Base-by-base conservation (phyloP, 1,140 invertebrate species). In the Calephelis nemesis region DNA sequence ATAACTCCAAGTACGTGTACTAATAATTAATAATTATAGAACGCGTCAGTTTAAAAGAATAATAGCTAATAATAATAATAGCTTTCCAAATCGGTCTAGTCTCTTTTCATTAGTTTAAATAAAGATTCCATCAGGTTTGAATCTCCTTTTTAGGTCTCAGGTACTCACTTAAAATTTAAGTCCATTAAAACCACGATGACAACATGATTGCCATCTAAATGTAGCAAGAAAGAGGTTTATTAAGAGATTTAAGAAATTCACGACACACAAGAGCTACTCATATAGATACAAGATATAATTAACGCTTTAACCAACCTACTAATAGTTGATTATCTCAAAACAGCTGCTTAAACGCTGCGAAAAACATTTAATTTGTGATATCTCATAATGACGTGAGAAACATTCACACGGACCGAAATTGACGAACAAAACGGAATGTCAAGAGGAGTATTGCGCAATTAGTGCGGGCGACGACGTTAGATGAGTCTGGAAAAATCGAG, bases 401-500 rank as follows among this genome's bases (percentile, higher is more conserved):
- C 30, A 64, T 87, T 89, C 87, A 65, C 88, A 90, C 86, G 81
- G 69, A 70, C 72, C 65, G 69, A 70, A 75, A 82, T 83, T 79
- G 77, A 78, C 76, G 79, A 77, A 87, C 84, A 90, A 85, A 85
- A 84, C 77, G 81, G 81, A 91, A 91, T 91, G 88, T 88, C 88
- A 91, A 85, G 86, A 88, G 84, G 79, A 77, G 81, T 73, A 71
- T 89, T 88, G 84, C 71, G 85, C 82, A 89, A 89, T 58, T 45
- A 45, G 42, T 7, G 42, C 42, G 8, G 67, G 65, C 76, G 64
- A 1, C 13, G 19, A 7, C 3, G 9, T 5, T 63, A 5, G 13
- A 7, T 12, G 4, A 8, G 12, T 15, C n/a, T n/a, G 42, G 13
- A 42, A 63, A 42, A 63, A 10, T 63, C 15, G 13, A 7, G 15